Evolutionary conservation across 2,113 vertebrate species (phyloP).

Genomic region (Puntigrus tetrazona): DNA sequence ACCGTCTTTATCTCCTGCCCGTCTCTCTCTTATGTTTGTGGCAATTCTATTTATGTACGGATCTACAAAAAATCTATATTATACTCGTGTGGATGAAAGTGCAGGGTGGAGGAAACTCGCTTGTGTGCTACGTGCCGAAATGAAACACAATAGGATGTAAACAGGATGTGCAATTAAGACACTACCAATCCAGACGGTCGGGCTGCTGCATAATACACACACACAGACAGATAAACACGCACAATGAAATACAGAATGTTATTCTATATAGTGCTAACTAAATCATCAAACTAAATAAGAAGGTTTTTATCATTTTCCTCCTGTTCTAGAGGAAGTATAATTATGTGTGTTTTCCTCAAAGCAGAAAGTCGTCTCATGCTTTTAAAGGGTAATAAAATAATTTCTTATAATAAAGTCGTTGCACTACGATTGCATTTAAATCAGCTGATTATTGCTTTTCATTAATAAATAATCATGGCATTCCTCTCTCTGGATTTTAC

Average conservation of each 20-base stretch:
- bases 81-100: not conserved
- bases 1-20: conserved; percentile 4
- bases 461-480: not conserved
- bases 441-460: not conserved
- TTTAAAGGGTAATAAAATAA: not conserved
- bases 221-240: conserved; percentile 8
- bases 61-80: conserved; percentile 9
- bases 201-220: conserved; percentile 60
- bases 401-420: not conserved
- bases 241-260: not conserved
- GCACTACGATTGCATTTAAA: not conserved
- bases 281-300: not conserved
- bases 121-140: conserved; percentile 74
- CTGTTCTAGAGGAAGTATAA: not conserved
- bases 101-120: conserved; percentile 26
- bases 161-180: conserved; percentile 82
- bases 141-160: conserved; percentile 83
- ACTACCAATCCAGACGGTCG: conserved; percentile 76
- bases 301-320: not conserved
- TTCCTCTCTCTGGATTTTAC: not conserved
- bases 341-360: not conserved
- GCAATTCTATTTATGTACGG: conserved; percentile 1
- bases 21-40: conserved; percentile 8
- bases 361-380: not conserved
- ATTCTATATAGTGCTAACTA: not conserved